Evolutionary conservation across 2,888 invertebrate genomes (phyloP).

Genomic region (Augochlorella aurata): DNA sequence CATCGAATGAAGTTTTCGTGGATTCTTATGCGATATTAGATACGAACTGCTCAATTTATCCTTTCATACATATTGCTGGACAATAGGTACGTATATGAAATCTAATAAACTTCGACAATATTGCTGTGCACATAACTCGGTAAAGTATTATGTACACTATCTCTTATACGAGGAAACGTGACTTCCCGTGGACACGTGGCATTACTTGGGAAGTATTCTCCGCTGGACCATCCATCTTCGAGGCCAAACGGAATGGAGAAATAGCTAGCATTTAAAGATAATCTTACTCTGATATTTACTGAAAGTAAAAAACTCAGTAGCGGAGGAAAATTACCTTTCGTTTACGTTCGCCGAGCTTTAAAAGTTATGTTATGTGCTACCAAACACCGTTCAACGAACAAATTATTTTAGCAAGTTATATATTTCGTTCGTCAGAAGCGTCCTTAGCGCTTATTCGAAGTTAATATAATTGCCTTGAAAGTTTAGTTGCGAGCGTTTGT

Average conservation of each 20-base stretch:
- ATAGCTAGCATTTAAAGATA: slow-evolving; percentile 44
- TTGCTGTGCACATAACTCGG: slow-evolving; percentile 37
- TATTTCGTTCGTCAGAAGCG: neutral
- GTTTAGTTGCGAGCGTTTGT: too few species aligned
- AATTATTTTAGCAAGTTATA: neutral
- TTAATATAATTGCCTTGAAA: neutral
- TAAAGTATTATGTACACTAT: slow-evolving; percentile 52
- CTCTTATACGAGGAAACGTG: slow-evolving; percentile 56
- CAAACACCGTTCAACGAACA: slow-evolving; percentile 3
- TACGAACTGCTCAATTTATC: neutral
- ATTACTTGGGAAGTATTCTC: slow-evolving; percentile 55
- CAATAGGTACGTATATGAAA: neutral
- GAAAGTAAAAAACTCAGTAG: slow-evolving; percentile 11
- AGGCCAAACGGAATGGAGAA: slow-evolving; percentile 41
- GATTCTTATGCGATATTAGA: neutral
- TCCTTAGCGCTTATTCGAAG: neutral
- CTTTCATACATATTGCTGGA: neutral
- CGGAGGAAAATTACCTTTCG: slow-evolving; percentile 17
- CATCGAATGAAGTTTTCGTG: neutral
- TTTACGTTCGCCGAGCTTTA: neutral
- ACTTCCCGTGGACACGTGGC: slow-evolving; percentile 58
- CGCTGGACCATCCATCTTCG: slow-evolving; percentile 43
- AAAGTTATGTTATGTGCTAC: neutral
- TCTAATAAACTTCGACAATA: slow-evolving; percentile 23
- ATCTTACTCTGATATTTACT: slow-evolving; percentile 34